Conservation (phyloP, 2,888 invertebrate species). For the Machimus rusticus region DNA sequence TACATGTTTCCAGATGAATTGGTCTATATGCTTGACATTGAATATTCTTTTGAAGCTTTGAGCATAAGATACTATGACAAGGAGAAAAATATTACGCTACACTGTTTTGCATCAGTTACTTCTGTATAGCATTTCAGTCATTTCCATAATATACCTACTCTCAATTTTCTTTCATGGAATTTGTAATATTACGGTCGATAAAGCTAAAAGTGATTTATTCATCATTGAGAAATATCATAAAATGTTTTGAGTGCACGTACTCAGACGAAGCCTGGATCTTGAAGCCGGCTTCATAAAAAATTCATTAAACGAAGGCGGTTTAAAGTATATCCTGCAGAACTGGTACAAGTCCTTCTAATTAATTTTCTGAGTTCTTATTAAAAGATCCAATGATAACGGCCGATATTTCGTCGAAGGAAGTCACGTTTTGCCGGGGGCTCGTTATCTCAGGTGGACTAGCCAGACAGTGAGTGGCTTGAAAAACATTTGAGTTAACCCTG, state of each 20-base stretch:
- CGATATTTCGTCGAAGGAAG: neutral
- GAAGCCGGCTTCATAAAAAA: neutral
- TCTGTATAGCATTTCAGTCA: neutral
- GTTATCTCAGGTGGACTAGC: neutral
- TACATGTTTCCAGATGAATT: neutral
- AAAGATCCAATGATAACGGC: conserved; percentile 14
- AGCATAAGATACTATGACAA: neutral
- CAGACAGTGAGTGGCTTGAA: neutral
- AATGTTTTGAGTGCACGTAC: neutral
- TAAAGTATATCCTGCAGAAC: neutral
- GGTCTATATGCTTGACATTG: neutral
- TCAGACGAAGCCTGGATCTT: neutral
- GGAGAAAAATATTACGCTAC: neutral
- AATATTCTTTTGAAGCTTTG: neutral
- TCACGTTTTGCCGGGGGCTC: neutral
- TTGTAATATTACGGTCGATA: neutral
- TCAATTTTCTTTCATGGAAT: neutral
- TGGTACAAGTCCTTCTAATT: neutral
- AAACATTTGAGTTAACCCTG: neutral
- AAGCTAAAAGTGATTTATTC: neutral
- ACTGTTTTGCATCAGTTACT: neutral
- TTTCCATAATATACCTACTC: neutral
- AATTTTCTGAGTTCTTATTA: neutral
- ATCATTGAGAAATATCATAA: neutral
- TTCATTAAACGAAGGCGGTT: neutral